Evolutionary conservation across 2,797 vertebrate genomes (phyloP).

Genomic region (Ptychadena robeensis): DNA sequence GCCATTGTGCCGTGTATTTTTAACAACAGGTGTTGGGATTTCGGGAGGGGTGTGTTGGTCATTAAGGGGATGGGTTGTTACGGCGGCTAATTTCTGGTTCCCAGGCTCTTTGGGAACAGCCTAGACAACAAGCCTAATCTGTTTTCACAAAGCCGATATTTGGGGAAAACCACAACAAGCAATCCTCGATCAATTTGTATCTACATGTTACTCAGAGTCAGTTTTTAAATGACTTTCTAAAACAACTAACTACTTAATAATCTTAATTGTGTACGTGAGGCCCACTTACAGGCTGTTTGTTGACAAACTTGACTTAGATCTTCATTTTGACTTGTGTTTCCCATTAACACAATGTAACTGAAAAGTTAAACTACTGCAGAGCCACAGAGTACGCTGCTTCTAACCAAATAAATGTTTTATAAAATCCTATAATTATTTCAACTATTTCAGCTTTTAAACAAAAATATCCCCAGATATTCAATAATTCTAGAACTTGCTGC

Average conservation of each 20-base stretch:
- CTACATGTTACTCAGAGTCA: slow-evolving; percentile 60
- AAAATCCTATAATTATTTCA: too few relatives aligned
- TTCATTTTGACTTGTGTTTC: not conserved
- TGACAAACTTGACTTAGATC: slow-evolving; percentile 1
- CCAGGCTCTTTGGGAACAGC: slow-evolving; percentile 74
- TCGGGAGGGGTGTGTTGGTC: slow-evolving; percentile 69
- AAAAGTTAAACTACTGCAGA: not conserved
- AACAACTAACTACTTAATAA: slow-evolving; percentile 46
- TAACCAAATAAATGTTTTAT: too few relatives aligned
- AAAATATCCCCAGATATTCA: too few relatives aligned
- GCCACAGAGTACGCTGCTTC: too few relatives aligned
- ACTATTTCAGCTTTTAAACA: too few relatives aligned
- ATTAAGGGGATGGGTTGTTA: slow-evolving; percentile 72
- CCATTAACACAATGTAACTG: not conserved
- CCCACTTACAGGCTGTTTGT: slow-evolving; percentile 1
- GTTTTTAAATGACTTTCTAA: slow-evolving; percentile 61
- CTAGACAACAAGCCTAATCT: slow-evolving; percentile 74
- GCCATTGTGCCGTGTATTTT: slow-evolving; percentile 76
- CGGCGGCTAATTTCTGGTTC: slow-evolving; percentile 74
- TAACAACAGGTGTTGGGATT: slow-evolving; percentile 79
- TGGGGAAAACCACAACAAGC: slow-evolving; percentile 70
- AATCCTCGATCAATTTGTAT: slow-evolving; percentile 67
- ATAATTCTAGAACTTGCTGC: too few relatives aligned
- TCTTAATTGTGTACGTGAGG: slow-evolving; percentile 6
- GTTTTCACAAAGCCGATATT: slow-evolving; percentile 71